Evolutionary conservation across 2,797 vertebrate genomes (phyloP), one percentile per base, ranked within the genome.

Genomic region (Girardinus metallicus): DNA sequence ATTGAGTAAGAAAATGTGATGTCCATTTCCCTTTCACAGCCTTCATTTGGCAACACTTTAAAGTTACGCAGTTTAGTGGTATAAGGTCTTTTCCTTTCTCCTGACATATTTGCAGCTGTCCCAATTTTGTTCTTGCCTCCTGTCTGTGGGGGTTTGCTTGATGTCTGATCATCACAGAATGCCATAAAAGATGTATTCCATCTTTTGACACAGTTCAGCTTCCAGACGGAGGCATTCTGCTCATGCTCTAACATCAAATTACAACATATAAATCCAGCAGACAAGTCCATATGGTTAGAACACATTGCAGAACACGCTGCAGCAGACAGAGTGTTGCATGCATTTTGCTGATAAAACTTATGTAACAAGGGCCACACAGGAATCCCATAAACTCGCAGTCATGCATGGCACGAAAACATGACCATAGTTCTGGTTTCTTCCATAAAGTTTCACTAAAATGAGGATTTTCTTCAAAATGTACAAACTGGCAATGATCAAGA

Each of bases 211-310:
- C n/a, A 44, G 68, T 46, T 71, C 68, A 43, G 68, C 41, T 70
- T 44, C 41, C 68, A 71, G 68, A 71, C 15, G 68, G 26, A 70
- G 68, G 68, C 68, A 29, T 44, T 70, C 68, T 44, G 68, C 68
- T 71, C 26, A 71, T 71, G 68, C 43, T 71, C n/a, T 46, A 71
- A 71, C 43, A n/a, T 71, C 29, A 18, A 71, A 71, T 29, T 44
- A 71, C 41, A 71, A 16, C 43, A 44, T 29, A 71, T 71, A 46
- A 71, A 71, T 71, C 16, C 43, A 71, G 68, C 68, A 44, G 68
- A 71, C 68, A 71, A 71, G 68, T 71, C 68, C 68, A 71, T 71
- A 71, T 71, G 41, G 68, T 71, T 71, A 29, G 26, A 44, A 29
- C 68, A 71, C 68, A 44, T 71, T 71, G 43, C 41, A 71, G 41